These are phyloP conservation scores for Leptinotarsa texana DNA, from an alignment of 1,140 invertebrate genomes.

Conservation along the genomic window DNA sequence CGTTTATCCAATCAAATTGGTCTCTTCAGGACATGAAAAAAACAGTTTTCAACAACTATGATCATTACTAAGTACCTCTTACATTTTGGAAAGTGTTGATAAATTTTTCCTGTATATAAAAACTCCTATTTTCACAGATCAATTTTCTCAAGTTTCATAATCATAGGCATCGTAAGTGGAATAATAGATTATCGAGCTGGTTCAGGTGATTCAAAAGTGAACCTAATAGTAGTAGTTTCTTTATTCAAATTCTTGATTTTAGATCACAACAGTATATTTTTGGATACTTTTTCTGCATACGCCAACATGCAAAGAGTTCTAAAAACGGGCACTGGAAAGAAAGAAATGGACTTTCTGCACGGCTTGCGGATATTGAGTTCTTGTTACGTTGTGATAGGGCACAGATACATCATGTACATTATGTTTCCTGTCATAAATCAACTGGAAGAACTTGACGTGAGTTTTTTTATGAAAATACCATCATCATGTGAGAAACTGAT, in stretches of 20 bases:
- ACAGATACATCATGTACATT: slow-evolving; percentile 44
- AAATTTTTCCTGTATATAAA: too few species aligned
- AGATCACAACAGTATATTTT: background rate
- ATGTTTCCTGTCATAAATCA: slow-evolving; percentile 46
- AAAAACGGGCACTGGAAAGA: slow-evolving; percentile 23
- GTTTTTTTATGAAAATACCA: slow-evolving; percentile 1
- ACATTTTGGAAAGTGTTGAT: too few species aligned
- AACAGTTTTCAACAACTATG: too few species aligned
- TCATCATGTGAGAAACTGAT: background rate
- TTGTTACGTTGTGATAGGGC: slow-evolving; percentile 46
- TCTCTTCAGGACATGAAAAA: too few species aligned
- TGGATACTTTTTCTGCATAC: slow-evolving; percentile 11
- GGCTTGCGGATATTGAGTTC: slow-evolving; percentile 45
- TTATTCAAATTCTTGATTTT: background rate
- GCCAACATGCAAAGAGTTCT: slow-evolving; percentile 37
- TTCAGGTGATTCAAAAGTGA: background rate
- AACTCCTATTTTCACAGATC: background rate
- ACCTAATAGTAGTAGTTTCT: background rate
- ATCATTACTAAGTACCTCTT: too few species aligned
- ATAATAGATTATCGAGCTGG: background rate
- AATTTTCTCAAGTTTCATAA: slow-evolving; percentile 8
- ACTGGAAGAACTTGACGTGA: slow-evolving; percentile 45
- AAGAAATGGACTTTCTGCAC: slow-evolving; percentile 41
- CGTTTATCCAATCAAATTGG: too few species aligned
- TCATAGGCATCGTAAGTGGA: background rate